phyloP scores from a whole-genome alignment of 2,888 invertebrate species.

The Linnaemya tessellans region DNA sequence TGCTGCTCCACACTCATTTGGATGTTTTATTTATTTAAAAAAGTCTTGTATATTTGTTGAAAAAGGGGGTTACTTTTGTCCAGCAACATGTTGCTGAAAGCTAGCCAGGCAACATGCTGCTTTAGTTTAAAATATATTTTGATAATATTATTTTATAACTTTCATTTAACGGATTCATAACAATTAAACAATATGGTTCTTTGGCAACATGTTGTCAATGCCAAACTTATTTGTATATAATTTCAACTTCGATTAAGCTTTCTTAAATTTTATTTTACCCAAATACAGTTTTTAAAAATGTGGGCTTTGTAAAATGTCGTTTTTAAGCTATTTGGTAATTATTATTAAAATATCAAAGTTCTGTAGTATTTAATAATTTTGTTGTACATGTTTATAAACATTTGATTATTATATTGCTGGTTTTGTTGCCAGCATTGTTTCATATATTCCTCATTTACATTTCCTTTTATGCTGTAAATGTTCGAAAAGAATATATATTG shows the following conservation, averaged over 20 bases:
- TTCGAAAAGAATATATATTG: too few species aligned
- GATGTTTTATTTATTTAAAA: conserved; percentile 38
- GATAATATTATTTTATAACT: conserved; percentile 13
- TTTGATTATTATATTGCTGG: not conserved
- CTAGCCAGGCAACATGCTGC: conserved; percentile 55
- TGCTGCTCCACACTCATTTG: conserved; percentile 71
- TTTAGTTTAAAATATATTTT: not conserved
- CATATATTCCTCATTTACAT: too few species aligned
- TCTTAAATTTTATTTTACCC: not conserved
- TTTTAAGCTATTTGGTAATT: not conserved
- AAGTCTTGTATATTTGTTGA: conserved; percentile 10
- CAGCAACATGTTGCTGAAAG: conserved; percentile 33
- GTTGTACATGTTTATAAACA: not conserved
- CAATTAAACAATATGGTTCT: not conserved
- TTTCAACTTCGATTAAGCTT: not conserved
- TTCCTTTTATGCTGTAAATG: too few species aligned
- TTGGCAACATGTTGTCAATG: conserved; percentile 28
- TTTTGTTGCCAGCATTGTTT: too few species aligned
- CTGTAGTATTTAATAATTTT: not conserved
- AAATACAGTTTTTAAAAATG: not conserved
- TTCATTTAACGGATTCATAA: not conserved
- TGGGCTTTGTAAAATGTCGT: not conserved
- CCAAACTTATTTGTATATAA: conserved; percentile 22
- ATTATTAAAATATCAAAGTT: not conserved
- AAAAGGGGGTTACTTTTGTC: not conserved